Base-by-base conservation (phyloP, 2,888 invertebrate species). In the Eucera pruinosa region DNA sequence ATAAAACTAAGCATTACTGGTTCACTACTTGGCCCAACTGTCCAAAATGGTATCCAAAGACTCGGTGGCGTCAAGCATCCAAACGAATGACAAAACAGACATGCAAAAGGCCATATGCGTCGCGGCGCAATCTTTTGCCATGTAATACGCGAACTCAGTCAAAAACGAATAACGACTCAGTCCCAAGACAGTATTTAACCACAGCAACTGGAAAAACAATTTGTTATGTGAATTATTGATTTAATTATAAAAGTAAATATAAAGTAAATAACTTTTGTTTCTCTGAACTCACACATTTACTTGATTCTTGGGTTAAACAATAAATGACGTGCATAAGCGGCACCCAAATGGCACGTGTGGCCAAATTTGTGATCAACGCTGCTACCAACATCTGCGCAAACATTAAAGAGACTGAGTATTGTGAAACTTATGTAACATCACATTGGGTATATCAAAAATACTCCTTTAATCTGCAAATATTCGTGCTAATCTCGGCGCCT, bases 41-140 rank as follows among this genome's bases (percentile, higher is more conserved):
- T 92, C 91, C 65, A 90, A 76, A 36, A 92, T 86, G 1, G 90
- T 87, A 54, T 92, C 91, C 39, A 92, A 75, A 0, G 89, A 89
- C 77, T 92, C 92, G 0, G 92, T 92, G 0, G 92, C 92, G 36
- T 92, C 92, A 47, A 92, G 65, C 92, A 92, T 92, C 92, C 92
- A 92, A 1, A 91, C 82, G 30, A 92, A 91, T 0, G 91, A 88
- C 7, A 92, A 81, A 13, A 92, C 43, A 0, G 92, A 87, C 36
- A 90, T 77, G 61, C 91, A 91, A 69, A 87, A 88, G 0, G 91
- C 88, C 78, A 90, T 87, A 25, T 89, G 88, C 20, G 77, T 80
- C 2, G 87, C 85, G 0, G 91, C 90, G 18, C 79, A 69, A 2
- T 90, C 88, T 25, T 82, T 86, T 2, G 66, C 78, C 88, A 92